Percentiles rank a stretch among this genome's conserved stretches.
These are phyloP conservation scores for Butorides virescens DNA, from an alignment of 2,113 vertebrate species.

Conservation along the genomic window DNA sequence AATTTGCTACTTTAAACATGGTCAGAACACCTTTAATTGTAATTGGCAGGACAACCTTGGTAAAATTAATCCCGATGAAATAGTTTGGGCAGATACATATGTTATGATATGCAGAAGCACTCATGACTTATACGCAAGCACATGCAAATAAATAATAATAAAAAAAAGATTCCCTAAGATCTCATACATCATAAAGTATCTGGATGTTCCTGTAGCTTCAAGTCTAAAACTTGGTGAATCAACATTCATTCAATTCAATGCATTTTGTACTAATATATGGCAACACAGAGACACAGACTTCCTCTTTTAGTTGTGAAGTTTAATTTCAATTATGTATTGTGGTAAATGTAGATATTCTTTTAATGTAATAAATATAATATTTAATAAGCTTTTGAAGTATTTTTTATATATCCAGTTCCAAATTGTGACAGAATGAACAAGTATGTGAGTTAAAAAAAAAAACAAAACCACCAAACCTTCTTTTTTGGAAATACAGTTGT, in stretches of 20 bases:
- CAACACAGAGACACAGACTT: background rate
- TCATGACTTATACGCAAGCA: rapidly evolving
- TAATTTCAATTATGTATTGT: background rate
- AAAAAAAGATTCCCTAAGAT: background rate
- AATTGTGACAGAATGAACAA: background rate
- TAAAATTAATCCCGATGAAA: background rate
- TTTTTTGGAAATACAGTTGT: background rate
- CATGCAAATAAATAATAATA: background rate
- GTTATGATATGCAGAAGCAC: background rate
- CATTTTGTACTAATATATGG: background rate
- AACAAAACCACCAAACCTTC: rapidly evolving
- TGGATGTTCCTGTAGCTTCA: background rate
- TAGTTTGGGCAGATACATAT: background rate
- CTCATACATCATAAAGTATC: background rate
- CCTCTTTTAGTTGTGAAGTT: background rate
- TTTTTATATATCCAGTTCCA: background rate
- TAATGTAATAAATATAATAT: background rate
- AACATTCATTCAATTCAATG: background rate
- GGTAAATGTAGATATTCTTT: background rate
- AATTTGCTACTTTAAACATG: background rate
- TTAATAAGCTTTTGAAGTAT: background rate
- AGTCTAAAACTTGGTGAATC: background rate
- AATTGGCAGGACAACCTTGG: background rate
- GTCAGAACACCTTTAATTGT: background rate
- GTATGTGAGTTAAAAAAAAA: background rate